Evolutionary conservation across 1,140 invertebrate species (phyloP).

Genomic region (Chionoecetes opilio): DNA sequence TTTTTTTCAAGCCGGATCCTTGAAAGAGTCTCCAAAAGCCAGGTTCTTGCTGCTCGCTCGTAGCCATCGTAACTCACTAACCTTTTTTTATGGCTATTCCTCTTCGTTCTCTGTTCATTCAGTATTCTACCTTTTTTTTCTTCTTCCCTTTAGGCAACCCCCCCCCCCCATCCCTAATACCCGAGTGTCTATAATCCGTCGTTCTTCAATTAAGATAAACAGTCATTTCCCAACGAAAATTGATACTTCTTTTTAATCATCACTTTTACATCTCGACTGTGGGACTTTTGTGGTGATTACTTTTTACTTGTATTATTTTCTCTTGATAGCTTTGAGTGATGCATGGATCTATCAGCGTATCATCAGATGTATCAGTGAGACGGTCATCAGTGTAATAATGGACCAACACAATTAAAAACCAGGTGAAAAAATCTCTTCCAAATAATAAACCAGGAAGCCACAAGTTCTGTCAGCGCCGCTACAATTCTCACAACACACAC

Average conservation of each 20-base stretch:
- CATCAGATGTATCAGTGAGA: slow-evolving; percentile 1
- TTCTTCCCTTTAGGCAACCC: too few species aligned
- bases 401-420: not conserved
- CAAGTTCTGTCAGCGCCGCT: not conserved
- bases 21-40: not conserved
- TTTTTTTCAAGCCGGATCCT: not conserved
- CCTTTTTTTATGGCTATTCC: too few species aligned
- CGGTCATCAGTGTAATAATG: not conserved
- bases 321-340: not conserved
- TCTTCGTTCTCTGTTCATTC: too few species aligned
- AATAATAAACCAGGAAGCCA: too few species aligned
- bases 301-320: not conserved
- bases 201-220: too few species aligned
- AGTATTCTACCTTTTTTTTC: too few species aligned
- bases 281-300: not conserved
- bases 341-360: slow-evolving; percentile 3
- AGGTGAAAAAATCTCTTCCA: too few species aligned
- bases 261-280: not conserved
- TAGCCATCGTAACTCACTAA: too few species aligned
- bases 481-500: not conserved
- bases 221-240: too few species aligned
- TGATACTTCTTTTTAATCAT: not conserved
- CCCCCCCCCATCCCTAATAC: too few species aligned
- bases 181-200: too few species aligned
- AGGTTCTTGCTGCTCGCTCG: not conserved